Evolutionary conservation across 2,113 vertebrate genomes (phyloP), one percentile per base, ranked within the genome.

Genomic region (Sinocyclocheilus anshuiensis): DNA sequence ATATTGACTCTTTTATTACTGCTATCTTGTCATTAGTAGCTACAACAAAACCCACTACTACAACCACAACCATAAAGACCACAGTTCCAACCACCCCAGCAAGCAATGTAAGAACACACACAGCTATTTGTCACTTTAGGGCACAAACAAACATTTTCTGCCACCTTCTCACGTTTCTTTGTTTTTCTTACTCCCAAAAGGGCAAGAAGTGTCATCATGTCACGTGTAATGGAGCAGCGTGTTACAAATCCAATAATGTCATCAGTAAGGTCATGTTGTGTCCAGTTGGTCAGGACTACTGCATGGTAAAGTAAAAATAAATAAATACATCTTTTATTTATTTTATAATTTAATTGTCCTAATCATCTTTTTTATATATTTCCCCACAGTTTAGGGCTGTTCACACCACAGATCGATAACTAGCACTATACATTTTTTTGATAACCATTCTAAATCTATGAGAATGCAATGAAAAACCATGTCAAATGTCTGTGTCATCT

Each of bases 181-280:
- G 87, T 10, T 0, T 59, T 81, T 1, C 67, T 86, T 15, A 77
- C 45, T 84, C 24, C 80, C 26, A 84, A 81, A 86, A 96, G 96
- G 93, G 91, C 18, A 96, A 96, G 22, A 93, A 93, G 89, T 97
- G 96, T 18, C 50, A 89, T 42, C 55, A 67, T 16, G 33, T 0
- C 87, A 97, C 87, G 91, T 91, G 74, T 91, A 88, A 84, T 0
- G 89, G 93, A 4, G 50, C 87, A 0, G 81, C 48, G 0, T 97
- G 95, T 90, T 97, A 95, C 91, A 94, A 83, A 89, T 4, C 5
- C 67, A 20, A 0, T 22, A 7, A 3, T 45, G 42, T 3, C 20
- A 20, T 67, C 45, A 0, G 18, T 1, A 0, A 2, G 1, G 0
- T 65, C 50, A 24, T 42, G 0, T 0, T 87, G 69, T 94, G 92